Evolutionary conservation across 1,140 invertebrate genomes (phyloP), one percentile per base, ranked within the genome.

Genomic region (Anastrepha ludens): DNA sequence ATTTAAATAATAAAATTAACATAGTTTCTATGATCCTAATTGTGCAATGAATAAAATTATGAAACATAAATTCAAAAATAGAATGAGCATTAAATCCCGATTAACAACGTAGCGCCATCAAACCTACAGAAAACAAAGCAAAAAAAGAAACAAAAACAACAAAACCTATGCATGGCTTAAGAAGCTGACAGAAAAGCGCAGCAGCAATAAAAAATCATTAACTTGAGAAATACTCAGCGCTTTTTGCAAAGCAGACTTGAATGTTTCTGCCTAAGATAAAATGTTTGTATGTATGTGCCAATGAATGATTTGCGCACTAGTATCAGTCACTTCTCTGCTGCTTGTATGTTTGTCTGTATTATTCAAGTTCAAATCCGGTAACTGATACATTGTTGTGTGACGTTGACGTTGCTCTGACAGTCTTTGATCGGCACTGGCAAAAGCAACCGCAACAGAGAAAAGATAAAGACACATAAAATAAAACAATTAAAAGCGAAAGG

Each of bases 11-110:
- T 20, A 55, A 55, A 29, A 81, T 55, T 55, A 55, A 15, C 47
- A 55, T 81, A 81, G 29, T 15, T 74, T 70, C 67, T 41, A 4
- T 17, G 15, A 74, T 47, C 39, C 1, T 29, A 74, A 41, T 74
- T 44, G 39, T 8, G 39, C 15, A 41, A 9, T 9, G 64, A 67
- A 41, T 47, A 5, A 39, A 74, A 41, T 44, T 74, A 74, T n/a
- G 4, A 58, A n/a, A 17, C 74, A 81, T 29, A 81, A 81, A 74
- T 47, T 20, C n/a, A 55, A 58, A 50, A 50, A 81, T 81, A 81
- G 55, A 81, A 17, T 13, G 17, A 9, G 17, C 60, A 47, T 44
- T 4, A 55, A 81, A 81, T 29, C 74, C 9, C 74, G 17, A 55
- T n/a, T 20, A 81, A 81, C 47, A 81, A 55, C n/a, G 9, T 20